Base-by-base conservation (phyloP, 1,140 invertebrate species). In the Ceratina calcarata region DNA sequence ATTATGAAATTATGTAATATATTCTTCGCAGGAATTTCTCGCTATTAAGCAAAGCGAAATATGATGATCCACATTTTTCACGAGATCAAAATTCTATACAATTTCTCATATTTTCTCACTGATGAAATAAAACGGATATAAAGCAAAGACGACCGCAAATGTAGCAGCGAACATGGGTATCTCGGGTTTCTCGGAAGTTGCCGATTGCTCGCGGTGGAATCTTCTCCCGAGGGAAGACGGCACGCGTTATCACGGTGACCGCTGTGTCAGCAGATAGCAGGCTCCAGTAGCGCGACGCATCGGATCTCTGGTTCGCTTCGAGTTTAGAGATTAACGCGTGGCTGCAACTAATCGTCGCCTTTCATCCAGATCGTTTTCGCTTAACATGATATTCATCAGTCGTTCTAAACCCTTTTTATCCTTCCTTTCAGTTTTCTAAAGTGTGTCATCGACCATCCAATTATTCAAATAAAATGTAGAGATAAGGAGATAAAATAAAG, bases 231-330 rank as follows among this genome's bases (percentile, higher is more conserved):
- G 80, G 53, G 72, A 73, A 70, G 73, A 82, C 15, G 76, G 37
- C 60, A 70, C 60, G 66, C 18, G 61, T 57, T 86, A 86, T 86
- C 85, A 72, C n/a, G n/a, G 80, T 27, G 80, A 53, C 53, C 60
- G 69, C 79, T 66, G 80, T 62, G 83, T 87, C 86, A 87, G 83
- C 83, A 68, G 69, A 87, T 87, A 80, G 20, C 66, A 16, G 49
- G 51, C 20, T 45, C n/a, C 22, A 37, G 67, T 16, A 64, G 18
- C 67, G 73, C 76, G 58, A 83, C 77, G 84, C 20, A 57, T 86
- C 74, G 61, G 69, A 81, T 86, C 86, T 86, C 84, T 22, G 22
- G 7, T 15, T 2, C 53, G 75, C 76, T 82, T 85, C 82, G 74
- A 67, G 58, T 75, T 83, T 62, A 80, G 57, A 61, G 76, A 83